phyloP scores from a whole-genome alignment of 2,888 invertebrate genomes.

The Agrotis clavis region DNA sequence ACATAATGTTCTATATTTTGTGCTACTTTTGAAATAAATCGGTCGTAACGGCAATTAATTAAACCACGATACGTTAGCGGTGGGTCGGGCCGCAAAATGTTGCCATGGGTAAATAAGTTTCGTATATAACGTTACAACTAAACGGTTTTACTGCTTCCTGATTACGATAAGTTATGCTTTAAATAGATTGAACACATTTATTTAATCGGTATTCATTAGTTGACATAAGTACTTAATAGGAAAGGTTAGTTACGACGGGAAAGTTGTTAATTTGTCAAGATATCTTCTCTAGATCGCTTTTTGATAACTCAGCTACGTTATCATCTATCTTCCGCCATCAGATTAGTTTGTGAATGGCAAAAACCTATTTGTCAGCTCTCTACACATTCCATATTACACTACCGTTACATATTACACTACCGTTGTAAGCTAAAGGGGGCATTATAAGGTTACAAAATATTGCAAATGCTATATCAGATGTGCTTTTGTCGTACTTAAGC shows the following conservation, averaged over 20 bases:
- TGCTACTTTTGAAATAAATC: conserved; percentile 59
- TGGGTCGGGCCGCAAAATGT: conserved; percentile 55
- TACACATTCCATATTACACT: too few species aligned
- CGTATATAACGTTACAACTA: conserved; percentile 46
- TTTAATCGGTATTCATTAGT: conserved; percentile 34
- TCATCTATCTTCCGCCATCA: not conserved
- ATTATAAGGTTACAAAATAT: too few species aligned
- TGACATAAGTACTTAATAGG: conserved; percentile 25
- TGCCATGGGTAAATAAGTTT: conserved; percentile 62
- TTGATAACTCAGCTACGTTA: not conserved
- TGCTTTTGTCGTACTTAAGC: too few species aligned
- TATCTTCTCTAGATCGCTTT: not conserved
- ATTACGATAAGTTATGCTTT: conserved; percentile 48
- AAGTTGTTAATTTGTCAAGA: not conserved
- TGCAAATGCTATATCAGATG: too few species aligned
- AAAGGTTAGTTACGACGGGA: conserved; percentile 3
- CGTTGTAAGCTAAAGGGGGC: too few species aligned
- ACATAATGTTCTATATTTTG: conserved; percentile 56
- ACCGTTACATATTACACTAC: too few species aligned
- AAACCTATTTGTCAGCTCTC: too few species aligned
- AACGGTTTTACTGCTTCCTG: conserved; percentile 58
- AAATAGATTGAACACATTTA: conserved; percentile 48
- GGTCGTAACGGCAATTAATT: conserved; percentile 59
- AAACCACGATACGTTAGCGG: conserved; percentile 54
- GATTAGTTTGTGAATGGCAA: not conserved